Base-by-base conservation (phyloP, 2,888 invertebrate genomes). In the Cerastis leucographa region DNA sequence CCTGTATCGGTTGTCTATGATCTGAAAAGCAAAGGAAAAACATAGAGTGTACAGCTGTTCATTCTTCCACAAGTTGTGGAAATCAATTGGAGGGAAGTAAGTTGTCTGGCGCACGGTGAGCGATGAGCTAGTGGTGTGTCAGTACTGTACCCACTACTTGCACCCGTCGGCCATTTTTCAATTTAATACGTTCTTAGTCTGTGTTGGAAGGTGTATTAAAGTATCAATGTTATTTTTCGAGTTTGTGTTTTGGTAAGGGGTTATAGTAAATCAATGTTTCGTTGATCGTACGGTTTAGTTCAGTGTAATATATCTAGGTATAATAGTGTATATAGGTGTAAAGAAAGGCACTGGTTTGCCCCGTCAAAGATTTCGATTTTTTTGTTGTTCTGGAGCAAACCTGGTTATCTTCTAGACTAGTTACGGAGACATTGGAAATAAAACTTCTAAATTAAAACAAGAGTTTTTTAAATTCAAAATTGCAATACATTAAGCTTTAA, bases 81-180 rank as follows among this genome's bases (percentile, higher is more conserved):
- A 81, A 78, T 84, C 85, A 81, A 83, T 83, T 74, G 77, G 35
- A 71, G 40, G 69, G 81, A 83, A 83, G 69, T 69, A 84, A 81
- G 83, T 71, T 71, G 84, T 84, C 81, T 81, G 69, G 74, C 35
- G 54, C 78, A 73, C 17, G 8, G 77, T 81, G 81, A 83, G 81
- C 74, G 74, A 83, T 81, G 83, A 71, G 71, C 42, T 49, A 29
- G 71, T 46, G n/a, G 35, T 44, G 56, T 61, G 67, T 68, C 72
- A 70, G 22, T 62, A 25, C 19, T 64, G 11, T 25, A 61, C 35
- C 54, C 44, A 75, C 68, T 62, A 68, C 73, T 77, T 65, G 73
- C 68, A 71, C 68, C 35, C 59, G 12, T 51, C 67, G n/a, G 59
- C 73, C 59, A 69, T 84, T 19, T 81, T 77, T 74, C 25, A 71